Evolutionary conservation across 2,113 vertebrate genomes (phyloP), one percentile per base, ranked within the genome.

Genomic region (Gymnogyps californianus): DNA sequence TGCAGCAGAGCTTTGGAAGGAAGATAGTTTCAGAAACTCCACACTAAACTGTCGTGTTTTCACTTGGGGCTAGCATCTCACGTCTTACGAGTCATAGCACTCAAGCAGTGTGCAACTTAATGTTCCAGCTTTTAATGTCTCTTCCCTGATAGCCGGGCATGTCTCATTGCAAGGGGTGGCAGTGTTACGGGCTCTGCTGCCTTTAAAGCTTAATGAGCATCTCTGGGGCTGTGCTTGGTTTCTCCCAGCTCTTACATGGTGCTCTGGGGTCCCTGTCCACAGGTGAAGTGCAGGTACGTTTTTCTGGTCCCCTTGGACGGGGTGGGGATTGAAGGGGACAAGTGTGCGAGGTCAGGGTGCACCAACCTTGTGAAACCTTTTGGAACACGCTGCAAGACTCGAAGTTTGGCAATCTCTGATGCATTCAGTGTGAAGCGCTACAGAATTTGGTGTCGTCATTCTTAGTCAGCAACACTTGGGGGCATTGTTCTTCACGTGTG

Each of bases 41-140:
- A 9, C 28, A 6, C 38, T 58, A 19, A 52, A 36, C 6, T 66
- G 64, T 15, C n/a, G 16, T 64, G 64, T 86, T 86, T 47, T 47
- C 17, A 40, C 51, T 5, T 16, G 40, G 44, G 21, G 36, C 78
- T 44, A 18, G 83, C 31, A 36, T 32, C 46, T 71, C 3, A 0
- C 8, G 6, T n/a, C 31, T 7, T 32, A 9, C 1, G 19, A 49
- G n/a, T 67, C 54, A 22, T 1, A 16, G 59, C 46, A 11, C 34
- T 31, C 21, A 2, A n/a, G 54, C 49, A 34, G 64, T 2, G 22
- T 57, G 64, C 19, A 22, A 2, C 11, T 40, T 16, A 2, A 5
- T 0, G 0, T 71, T 52, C 64, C 44, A 38, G 51, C 42, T 52
- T 62, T 20, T 51, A 29, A 0, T 0, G 1, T 51, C 25, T 55